Percentiles rank a stretch among this genome's conserved stretches.
phyloP scores from a whole-genome alignment of 2,113 vertebrate species.

The Mastomys natalensis region DNA sequence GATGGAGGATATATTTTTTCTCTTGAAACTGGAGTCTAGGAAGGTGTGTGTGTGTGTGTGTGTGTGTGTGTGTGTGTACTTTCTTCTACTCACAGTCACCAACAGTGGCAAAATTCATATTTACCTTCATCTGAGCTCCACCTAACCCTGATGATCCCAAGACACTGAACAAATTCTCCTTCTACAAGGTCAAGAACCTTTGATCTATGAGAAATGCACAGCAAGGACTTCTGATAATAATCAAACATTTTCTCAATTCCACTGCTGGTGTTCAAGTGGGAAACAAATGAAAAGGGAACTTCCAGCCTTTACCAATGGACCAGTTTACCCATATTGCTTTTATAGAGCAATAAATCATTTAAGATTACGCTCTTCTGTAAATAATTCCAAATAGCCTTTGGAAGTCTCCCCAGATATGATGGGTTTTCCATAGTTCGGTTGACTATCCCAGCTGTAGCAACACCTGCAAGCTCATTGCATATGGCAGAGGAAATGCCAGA shows the following conservation, averaged over 20 bases:
- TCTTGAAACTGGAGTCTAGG: background rate
- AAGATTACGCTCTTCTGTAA: background rate
- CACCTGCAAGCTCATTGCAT: accelerated
- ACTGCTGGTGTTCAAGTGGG: background rate
- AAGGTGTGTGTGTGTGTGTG: background rate
- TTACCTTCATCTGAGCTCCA: background rate
- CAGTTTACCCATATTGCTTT: background rate
- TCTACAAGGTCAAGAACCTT: background rate
- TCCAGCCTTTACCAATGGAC: background rate
- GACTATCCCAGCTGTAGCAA: background rate
- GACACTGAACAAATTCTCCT: background rate
- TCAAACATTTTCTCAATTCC: background rate
- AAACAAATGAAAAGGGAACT: background rate
- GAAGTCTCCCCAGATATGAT: background rate
- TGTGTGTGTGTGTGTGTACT: too few species aligned
- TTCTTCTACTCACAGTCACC: background rate
- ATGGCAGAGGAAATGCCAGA: background rate
- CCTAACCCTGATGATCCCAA: background rate
- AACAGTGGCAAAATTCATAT: background rate
- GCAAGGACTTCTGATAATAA: too few species aligned
- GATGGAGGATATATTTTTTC: background rate
- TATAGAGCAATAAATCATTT: background rate
- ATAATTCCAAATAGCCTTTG: background rate
- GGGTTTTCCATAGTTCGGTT: background rate
- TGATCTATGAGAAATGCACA: background rate